Conservation (phyloP, 2,113 vertebrate species). For the Atlantisia rogersi region DNA sequence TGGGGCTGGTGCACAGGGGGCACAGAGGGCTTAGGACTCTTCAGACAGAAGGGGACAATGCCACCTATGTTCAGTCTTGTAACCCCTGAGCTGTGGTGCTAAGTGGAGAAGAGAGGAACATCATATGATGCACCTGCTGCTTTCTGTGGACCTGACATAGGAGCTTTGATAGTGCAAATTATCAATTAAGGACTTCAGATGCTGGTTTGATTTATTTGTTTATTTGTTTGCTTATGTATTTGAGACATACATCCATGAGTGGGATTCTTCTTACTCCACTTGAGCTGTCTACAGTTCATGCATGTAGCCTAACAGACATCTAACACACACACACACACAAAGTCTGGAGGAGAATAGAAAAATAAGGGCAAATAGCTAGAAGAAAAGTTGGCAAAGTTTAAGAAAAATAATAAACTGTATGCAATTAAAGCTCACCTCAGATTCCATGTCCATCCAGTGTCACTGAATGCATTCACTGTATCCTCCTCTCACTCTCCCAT, state of each 20-base stretch:
- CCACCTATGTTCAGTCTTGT: not conserved
- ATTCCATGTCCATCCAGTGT: no score
- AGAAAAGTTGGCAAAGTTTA: not conserved
- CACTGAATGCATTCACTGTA: not conserved
- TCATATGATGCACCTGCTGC: not conserved
- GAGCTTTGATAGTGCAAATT: not conserved
- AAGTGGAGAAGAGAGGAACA: not conserved
- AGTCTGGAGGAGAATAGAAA: not conserved
- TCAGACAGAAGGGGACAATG: accelerated
- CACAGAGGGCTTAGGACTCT: not conserved
- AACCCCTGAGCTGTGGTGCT: not conserved
- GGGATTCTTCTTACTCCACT: not conserved
- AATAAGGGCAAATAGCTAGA: not conserved
- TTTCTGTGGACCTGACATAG: not conserved
- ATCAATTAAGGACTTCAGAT: not conserved
- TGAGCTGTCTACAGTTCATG: not conserved
- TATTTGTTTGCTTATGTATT: not conserved
- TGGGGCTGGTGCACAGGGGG: not conserved
- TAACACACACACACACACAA: not conserved
- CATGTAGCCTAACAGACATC: not conserved
- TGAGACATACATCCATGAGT: not conserved
- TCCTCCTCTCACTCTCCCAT: not conserved
- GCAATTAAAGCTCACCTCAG: not conserved
- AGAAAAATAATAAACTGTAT: not conserved
- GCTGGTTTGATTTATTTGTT: no score